Evolutionary conservation across 2,113 vertebrate species (phyloP).

Genomic region (Cyprinodon tularosa): DNA sequence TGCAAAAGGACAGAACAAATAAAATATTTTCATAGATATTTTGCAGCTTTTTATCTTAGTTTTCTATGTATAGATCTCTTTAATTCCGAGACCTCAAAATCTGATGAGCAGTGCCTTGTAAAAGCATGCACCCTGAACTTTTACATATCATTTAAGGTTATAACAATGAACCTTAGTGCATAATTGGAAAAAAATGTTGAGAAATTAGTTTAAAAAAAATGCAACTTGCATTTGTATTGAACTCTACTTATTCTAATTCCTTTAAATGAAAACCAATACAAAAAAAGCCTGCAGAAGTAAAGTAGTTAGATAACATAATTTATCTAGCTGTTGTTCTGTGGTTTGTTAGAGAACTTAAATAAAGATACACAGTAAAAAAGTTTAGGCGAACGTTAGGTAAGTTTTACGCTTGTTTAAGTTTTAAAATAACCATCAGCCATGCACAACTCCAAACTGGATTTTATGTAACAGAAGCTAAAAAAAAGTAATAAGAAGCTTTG

Average conservation of each 20-base stretch:
- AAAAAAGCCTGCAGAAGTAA: background rate
- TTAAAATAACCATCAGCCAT: background rate
- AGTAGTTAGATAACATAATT: background rate
- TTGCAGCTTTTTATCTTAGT: background rate
- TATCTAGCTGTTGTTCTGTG: background rate
- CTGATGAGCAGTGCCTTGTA: conserved; percentile 14
- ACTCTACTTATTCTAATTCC: background rate
- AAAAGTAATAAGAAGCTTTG: background rate
- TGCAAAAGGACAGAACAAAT: conserved; percentile 41
- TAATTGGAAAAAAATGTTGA: background rate
- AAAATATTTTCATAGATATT: conserved; percentile 9
- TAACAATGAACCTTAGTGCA: background rate
- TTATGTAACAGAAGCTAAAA: background rate
- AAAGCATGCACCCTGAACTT: background rate
- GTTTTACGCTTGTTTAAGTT: background rate
- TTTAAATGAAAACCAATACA: background rate
- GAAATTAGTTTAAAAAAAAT: too few species aligned
- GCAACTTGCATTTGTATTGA: too few species aligned
- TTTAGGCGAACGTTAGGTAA: background rate
- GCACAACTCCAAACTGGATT: background rate
- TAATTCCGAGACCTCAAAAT: conserved; percentile 23
- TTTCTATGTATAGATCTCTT: conserved; percentile 12
- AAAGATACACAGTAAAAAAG: background rate
- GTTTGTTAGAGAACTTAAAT: background rate
- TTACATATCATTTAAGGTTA: background rate